phyloP scores from a whole-genome alignment of 1,140 invertebrate genomes.

The Drosophila kurseongensis region DNA sequence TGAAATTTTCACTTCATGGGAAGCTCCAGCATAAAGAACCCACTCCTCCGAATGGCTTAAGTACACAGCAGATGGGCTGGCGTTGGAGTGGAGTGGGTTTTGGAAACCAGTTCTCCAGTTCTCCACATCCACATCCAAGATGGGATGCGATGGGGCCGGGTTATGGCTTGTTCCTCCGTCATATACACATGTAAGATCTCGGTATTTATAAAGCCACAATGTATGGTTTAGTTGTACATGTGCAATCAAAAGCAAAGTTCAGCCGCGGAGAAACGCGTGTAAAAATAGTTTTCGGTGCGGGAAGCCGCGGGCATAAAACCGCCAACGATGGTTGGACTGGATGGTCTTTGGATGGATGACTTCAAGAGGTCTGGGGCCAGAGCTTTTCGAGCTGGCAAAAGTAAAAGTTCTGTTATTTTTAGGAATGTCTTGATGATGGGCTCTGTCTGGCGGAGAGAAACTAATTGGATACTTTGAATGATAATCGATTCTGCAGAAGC shows the following conservation, averaged over 20 bases:
- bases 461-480: slow-evolving; percentile 22
- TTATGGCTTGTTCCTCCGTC: slow-evolving; percentile 72
- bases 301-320: slow-evolving; percentile 28
- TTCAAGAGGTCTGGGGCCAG: slow-evolving; percentile 25
- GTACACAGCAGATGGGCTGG: slow-evolving; percentile 32
- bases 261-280: slow-evolving; percentile 54
- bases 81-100: slow-evolving; percentile 21
- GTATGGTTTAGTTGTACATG: slow-evolving; percentile 46
- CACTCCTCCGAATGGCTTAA: slow-evolving; percentile 44
- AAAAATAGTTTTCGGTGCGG: slow-evolving; percentile 62
- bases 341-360: slow-evolving; percentile 18
- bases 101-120: slow-evolving; percentile 61
- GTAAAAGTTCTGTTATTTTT: slow-evolving; percentile 73
- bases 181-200: slow-evolving; percentile 60
- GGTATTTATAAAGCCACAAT: slow-evolving; percentile 63
- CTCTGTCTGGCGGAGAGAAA: slow-evolving; percentile 20
- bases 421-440: slow-evolving; percentile 51
- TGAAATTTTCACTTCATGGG: slow-evolving; percentile 61
- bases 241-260: slow-evolving; percentile 62
- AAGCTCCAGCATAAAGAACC: slow-evolving; percentile 39
- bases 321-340: slow-evolving; percentile 14
- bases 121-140: slow-evolving; percentile 4
- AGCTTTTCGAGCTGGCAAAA: slow-evolving; percentile 61
- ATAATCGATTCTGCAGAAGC: slow-evolving; percentile 23
- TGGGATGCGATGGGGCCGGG: slow-evolving; percentile 31